Percentiles rank a stretch among this genome's conserved stretches.
These are phyloP conservation scores for Siderastrea radians DNA, from an alignment of 92 coral and sea anemone species.

Conservation along the genomic window DNA sequence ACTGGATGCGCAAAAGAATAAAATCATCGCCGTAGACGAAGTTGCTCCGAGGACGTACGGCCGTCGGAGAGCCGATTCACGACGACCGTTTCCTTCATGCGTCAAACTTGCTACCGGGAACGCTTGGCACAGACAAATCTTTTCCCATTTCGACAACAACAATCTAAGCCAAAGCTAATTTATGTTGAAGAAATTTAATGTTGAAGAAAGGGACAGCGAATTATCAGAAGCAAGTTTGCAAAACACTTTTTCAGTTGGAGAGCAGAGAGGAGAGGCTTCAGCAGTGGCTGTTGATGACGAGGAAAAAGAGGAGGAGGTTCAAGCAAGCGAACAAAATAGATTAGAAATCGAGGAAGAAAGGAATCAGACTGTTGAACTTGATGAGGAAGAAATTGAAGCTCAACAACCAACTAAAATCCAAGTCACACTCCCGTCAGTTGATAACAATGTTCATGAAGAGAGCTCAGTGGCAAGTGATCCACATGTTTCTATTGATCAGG, in stretches of 20 bases:
- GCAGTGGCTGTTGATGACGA: neutral
- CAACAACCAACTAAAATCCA: conserved; percentile 83
- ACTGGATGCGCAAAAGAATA: neutral
- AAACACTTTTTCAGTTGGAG: conserved; percentile 21
- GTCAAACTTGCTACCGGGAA: conserved; percentile 75
- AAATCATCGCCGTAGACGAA: neutral
- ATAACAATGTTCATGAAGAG: conserved; percentile 47
- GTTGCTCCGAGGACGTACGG: neutral
- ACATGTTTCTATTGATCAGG: conserved; percentile 75
- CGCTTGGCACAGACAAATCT: conserved; percentile 15
- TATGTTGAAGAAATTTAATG: conserved; percentile 14
- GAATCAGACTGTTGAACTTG: neutral
- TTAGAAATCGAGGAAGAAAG: neutral
- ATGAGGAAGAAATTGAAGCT: conserved; percentile 28
- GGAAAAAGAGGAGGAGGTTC: conserved; percentile 1
- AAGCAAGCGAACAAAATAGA: neutral
- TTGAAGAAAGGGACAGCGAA: conserved; percentile 14
- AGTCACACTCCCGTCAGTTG: conserved; percentile 86
- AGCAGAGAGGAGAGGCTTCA: neutral
- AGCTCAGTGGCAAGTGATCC: conserved; percentile 80
- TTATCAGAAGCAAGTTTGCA: conserved; percentile 16
- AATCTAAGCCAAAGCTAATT: conserved; percentile 16
- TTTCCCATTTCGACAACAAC: neutral
- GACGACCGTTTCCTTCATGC: conserved; percentile 82
- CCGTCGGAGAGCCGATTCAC: conserved; percentile 29